Evolutionary conservation across 2,797 vertebrate species (phyloP).

Genomic region (Ambastaia sidthimunki): DNA sequence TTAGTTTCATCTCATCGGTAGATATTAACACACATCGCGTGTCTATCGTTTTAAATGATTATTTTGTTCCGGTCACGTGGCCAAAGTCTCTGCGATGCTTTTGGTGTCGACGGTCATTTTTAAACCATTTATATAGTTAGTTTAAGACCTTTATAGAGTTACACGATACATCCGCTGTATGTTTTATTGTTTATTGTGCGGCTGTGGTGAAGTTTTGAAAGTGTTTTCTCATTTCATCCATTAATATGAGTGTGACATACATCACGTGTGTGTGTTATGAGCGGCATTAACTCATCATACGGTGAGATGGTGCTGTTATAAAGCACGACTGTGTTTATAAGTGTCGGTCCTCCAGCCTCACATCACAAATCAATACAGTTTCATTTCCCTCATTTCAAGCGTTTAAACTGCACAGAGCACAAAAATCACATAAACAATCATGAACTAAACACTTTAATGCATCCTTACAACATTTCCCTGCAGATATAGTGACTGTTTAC

Average conservation of each 20-base stretch:
- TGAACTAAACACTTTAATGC: background rate
- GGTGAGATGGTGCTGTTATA: too few relatives aligned
- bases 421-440: background rate
- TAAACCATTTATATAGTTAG: too few relatives aligned
- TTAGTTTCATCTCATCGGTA: background rate
- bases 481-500: background rate
- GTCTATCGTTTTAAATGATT: conserved; percentile 51
- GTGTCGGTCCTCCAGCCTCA: conserved; percentile 12
- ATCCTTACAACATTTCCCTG: background rate
- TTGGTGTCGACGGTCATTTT: conserved; percentile 18
- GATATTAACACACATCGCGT: background rate
- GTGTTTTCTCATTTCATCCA: conserved; percentile 3
- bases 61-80: conserved; percentile 60
- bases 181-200: background rate
- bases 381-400: background rate
- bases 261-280: background rate
- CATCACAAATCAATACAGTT: background rate
- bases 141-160: background rate
- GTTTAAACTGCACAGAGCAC: background rate
- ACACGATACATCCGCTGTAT: background rate
- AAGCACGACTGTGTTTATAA: too few relatives aligned
- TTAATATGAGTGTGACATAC: too few relatives aligned
- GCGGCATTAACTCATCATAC: too few relatives aligned
- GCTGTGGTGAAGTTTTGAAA: conserved; percentile 18
- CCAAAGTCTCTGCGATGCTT: conserved; percentile 31